Evolutionary conservation across 1,140 invertebrate genomes (phyloP).

Genomic region (Wasmannia auropunctata): DNA sequence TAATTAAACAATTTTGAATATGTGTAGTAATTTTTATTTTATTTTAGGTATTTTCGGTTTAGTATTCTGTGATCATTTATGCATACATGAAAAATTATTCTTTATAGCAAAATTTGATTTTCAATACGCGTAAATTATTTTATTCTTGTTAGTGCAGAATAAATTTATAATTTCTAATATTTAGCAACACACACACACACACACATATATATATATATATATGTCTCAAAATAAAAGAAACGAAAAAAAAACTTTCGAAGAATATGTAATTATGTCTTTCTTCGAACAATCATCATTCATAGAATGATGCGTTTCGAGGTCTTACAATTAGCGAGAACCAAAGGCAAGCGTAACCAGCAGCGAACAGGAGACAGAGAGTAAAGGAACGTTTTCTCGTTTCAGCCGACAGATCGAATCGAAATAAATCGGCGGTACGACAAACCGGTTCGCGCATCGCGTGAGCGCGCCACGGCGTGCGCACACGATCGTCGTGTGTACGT

Average conservation of each 20-base stretch:
- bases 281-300: neutral
- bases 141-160: neutral
- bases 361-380: constrained; percentile 42
- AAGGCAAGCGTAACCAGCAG: constrained; percentile 22
- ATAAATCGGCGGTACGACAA: constrained; percentile 80
- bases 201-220: neutral
- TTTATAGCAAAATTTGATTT: neutral
- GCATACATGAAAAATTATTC: neutral
- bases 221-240: neutral
- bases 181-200: neutral
- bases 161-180: neutral
- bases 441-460: constrained; percentile 80
- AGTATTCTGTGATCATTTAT: too few relatives aligned
- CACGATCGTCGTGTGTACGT: constrained; percentile 59
- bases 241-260: neutral
- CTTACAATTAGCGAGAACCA: constrained; percentile 20
- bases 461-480: constrained; percentile 54
- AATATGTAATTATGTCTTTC: neutral
- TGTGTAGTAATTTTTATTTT: neutral
- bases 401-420: constrained; percentile 79
- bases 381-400: constrained; percentile 68
- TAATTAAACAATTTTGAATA: neutral
- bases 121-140: neutral
- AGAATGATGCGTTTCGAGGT: neutral
- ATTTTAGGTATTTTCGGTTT: neutral